Evolutionary conservation across 2,888 invertebrate genomes (phyloP).

Genomic region (Ophion ellenae): DNA sequence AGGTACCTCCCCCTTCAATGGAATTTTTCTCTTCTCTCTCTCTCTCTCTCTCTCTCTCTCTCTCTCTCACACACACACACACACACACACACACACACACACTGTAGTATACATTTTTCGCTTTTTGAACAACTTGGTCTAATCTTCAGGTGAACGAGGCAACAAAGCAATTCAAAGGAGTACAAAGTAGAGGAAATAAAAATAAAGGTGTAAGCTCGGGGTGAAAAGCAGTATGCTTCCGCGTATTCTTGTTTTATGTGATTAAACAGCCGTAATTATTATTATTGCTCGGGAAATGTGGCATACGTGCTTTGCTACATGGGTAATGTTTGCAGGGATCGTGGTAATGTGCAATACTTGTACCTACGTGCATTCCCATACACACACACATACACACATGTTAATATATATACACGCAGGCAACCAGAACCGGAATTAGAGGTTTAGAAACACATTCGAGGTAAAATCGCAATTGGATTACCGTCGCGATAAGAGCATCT

Average conservation of each 20-base stretch:
- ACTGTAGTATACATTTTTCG: not conserved
- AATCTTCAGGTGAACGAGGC: not conserved
- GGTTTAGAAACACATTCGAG: slow-evolving; percentile 58
- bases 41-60: too few species aligned
- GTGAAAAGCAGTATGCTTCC: not conserved
- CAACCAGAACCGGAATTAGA: slow-evolving; percentile 47
- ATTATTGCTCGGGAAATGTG: slow-evolving; percentile 17
- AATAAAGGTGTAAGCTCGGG: not conserved
- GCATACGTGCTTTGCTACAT: slow-evolving; percentile 5
- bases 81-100: too few species aligned
- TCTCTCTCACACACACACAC: too few species aligned
- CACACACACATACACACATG: not conserved
- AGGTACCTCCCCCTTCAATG: too few species aligned
- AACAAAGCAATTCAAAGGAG: not conserved
- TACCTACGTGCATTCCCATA: not conserved
- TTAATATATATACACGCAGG: not conserved
- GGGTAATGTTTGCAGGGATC: not conserved
- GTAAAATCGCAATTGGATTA: slow-evolving; percentile 57
- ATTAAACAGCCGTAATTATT: not conserved
- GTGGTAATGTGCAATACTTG: slow-evolving; percentile 7
- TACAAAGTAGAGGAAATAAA: slow-evolving; percentile 1
- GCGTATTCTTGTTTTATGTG: slow-evolving; percentile 7
- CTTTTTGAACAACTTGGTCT: not conserved
- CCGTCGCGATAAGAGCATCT: slow-evolving; percentile 45
- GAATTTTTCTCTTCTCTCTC: too few species aligned